phyloP scores from a whole-genome alignment of 2,888 invertebrate genomes.

The Morinoia aosen region DNA sequence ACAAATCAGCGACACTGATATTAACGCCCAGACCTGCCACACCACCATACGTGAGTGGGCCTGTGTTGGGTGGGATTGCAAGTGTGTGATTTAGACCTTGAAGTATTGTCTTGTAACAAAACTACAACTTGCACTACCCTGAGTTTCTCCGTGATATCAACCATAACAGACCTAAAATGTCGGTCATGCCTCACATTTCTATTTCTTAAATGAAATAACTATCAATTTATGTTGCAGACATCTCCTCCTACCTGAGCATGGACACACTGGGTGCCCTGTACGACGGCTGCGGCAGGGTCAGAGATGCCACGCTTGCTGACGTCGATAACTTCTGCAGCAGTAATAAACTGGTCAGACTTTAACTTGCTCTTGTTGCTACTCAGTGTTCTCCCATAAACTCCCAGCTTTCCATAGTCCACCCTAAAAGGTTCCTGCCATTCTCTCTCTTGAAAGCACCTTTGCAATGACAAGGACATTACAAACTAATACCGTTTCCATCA shows the following conservation, averaged over 20 bases:
- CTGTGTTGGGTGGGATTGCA: background rate
- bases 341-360: background rate
- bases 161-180: no score
- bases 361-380: background rate
- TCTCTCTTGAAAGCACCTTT: no score
- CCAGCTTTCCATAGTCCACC: no score
- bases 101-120: no score
- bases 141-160: no score
- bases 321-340: background rate
- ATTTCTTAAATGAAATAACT: no score
- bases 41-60: slow-evolving; percentile 6
- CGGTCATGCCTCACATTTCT: no score
- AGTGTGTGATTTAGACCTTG: no score
- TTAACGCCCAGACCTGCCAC: slow-evolving; percentile 12
- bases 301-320: background rate
- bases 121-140: no score
- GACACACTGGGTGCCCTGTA: background rate
- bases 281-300: background rate
- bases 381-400: background rate
- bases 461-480: no score
- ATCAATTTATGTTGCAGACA: background rate
- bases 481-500: no score
- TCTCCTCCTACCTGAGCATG: slow-evolving; percentile 9
- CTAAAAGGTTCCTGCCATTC: no score
- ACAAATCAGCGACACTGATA: slow-evolving; percentile 14